Evolutionary conservation across 2,888 invertebrate species (phyloP).

Genomic region (Azorinus chamasolen): DNA sequence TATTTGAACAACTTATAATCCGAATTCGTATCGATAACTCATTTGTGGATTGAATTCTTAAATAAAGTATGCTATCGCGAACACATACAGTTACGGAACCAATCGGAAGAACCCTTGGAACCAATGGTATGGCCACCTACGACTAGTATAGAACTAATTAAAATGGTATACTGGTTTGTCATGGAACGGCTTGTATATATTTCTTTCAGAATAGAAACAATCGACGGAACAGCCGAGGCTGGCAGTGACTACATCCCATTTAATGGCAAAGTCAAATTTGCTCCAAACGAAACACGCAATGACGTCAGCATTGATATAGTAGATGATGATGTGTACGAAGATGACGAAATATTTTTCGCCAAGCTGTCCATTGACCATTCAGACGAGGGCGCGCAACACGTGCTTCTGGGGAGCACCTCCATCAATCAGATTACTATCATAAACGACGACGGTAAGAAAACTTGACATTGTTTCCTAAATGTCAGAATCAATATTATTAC

Average conservation of each 20-base stretch:
- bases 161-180: too few species aligned
- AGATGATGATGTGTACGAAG: constrained; percentile 89
- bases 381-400: constrained; percentile 83
- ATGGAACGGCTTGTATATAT: too few species aligned
- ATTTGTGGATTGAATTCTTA: too few species aligned
- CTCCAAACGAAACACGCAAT: constrained; percentile 87
- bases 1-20: too few species aligned
- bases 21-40: too few species aligned
- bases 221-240: constrained; percentile 89
- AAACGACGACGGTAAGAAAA: constrained; percentile 88
- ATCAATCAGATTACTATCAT: constrained; percentile 89
- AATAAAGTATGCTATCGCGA: too few species aligned
- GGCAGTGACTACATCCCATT: constrained; percentile 88
- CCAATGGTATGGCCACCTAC: too few species aligned
- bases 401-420: constrained; percentile 87
- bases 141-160: too few species aligned
- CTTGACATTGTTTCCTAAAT: too few species aligned
- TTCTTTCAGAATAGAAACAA: constrained; percentile 87
- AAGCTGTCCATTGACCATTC: constrained; percentile 85
- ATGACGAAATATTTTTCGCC: constrained; percentile 89
- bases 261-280: constrained; percentile 88
- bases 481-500: too few species aligned
- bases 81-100: too few species aligned
- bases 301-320: constrained; percentile 87
- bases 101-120: too few species aligned